Percentiles rank a stretch among this genome's conserved stretches.
Conservation (phyloP, 2,113 vertebrate genomes). For the Scalopus aquaticus region DNA sequence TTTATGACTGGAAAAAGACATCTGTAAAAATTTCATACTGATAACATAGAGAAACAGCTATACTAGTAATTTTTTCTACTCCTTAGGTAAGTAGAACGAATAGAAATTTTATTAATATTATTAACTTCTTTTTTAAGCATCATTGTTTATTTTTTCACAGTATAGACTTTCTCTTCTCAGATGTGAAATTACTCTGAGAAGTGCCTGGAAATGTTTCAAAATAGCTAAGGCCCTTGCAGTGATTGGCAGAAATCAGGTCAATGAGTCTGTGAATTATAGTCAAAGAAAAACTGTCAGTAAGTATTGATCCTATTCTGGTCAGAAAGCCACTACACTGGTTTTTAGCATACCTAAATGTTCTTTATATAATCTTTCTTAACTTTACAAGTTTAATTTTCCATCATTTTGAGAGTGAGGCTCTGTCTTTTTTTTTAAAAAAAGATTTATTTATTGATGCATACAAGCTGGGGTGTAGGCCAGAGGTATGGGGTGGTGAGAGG, state of each 20-base stretch:
- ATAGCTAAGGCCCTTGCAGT: neutral
- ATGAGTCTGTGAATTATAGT: neutral
- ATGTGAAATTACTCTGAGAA: neutral
- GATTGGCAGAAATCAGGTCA: neutral
- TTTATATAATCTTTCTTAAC: neutral
- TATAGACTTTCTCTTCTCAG: neutral
- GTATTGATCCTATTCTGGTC: neutral
- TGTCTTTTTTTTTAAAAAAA: too few relatives aligned
- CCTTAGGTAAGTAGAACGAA: neutral
- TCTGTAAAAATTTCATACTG: conserved; percentile 14
- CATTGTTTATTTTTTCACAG: too few relatives aligned
- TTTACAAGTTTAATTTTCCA: neutral
- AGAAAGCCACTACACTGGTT: neutral
- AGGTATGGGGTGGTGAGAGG: too few relatives aligned
- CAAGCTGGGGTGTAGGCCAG: too few relatives aligned
- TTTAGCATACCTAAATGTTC: neutral
- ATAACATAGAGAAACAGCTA: conserved; percentile 28
- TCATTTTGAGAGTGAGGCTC: neutral
- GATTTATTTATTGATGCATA: too few relatives aligned
- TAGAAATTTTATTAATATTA: neutral
- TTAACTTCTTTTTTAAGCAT: too few relatives aligned
- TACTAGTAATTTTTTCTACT: neutral
- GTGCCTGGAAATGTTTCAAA: neutral
- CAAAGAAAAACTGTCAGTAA: neutral
- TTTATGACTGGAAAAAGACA: conserved; percentile 39